Evolutionary conservation across 2,888 invertebrate genomes (phyloP), one percentile per base, ranked within the genome.

Genomic region (Druceiella hillmani): DNA sequence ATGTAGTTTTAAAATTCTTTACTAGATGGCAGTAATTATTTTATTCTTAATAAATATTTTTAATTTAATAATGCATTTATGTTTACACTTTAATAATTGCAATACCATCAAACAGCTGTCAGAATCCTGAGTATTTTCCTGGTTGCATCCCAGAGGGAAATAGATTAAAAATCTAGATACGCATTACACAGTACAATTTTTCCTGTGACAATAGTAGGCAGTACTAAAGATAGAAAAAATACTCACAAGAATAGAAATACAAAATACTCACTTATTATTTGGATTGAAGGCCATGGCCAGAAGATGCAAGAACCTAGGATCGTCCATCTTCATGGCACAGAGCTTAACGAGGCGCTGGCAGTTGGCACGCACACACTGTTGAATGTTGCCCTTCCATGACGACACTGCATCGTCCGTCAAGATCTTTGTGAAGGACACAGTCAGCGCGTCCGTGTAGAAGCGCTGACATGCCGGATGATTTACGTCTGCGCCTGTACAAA

Each of bases 341-440:
- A 97, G 74, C 69, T 93, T 91, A 47, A 97, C 82, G 52, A 95
- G 76, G 61, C 89, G 86, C 60, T 90, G 85, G 59, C 94, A 93
- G 60, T 95, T 95, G 55, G 88, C 84, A 56, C 91, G 80, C 52
- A 97, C 95, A 70, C 92, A 94, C 61, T 84, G 86, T 64, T 97
- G 95, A 59, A 97, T 97, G 64, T 95, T 95, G 56, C 83, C 81
- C 67, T 95, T 97, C 97, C 97, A 97, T 56, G 93, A 93, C 56
- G 89, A 89, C 34, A 97, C 95, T 36, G 97, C 95, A 66, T 97
- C 97, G 65, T 97, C 97, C 11, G 94, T 94, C 56, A 97, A 76
- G 58, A 97, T 93, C 74, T 95, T 95, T 33, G 90, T 90, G 65
- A 97, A 97, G 35, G 95, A 95, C 50, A 88, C 81, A 44, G 92